Evolutionary conservation across 2,113 vertebrate species (phyloP).

Genomic region (Sminthopsis crassicaudata): DNA sequence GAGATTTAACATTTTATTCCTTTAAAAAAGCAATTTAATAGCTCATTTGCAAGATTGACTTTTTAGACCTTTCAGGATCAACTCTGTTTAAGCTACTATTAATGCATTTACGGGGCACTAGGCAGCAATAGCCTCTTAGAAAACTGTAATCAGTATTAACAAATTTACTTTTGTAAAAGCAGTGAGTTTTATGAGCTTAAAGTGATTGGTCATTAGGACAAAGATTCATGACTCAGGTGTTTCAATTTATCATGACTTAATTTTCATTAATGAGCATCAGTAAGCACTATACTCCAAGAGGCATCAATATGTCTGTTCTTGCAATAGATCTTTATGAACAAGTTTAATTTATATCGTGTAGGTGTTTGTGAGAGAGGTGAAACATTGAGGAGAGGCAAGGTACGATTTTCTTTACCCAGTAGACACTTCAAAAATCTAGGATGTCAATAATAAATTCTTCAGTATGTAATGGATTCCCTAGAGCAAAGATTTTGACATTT

Average conservation of each 20-base stretch:
- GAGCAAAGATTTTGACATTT: not conserved
- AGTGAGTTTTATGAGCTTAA: conserved; percentile 59
- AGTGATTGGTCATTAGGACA: conserved; percentile 81
- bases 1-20: not conserved
- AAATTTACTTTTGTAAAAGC: conserved; percentile 74
- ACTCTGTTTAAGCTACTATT: conserved; percentile 71
- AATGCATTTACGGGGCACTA: conserved; percentile 74
- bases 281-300: conserved; percentile 72
- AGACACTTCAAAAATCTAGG: not conserved
- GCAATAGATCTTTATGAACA: conserved; percentile 47
- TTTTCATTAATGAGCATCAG: conserved; percentile 76
- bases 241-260: conserved; percentile 77
- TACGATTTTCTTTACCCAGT: not conserved
- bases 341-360: not conserved
- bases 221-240: conserved; percentile 75
- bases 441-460: not conserved
- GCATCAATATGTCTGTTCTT: conserved; percentile 58
- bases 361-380: not conserved
- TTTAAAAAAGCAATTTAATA: conserved; percentile 52
- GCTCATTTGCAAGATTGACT: conserved; percentile 53
- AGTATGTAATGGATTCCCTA: not conserved
- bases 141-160: conserved; percentile 72
- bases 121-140: conserved; percentile 75
- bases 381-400: not conserved
- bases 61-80: conserved; percentile 63